These are phyloP conservation scores for Tiliacea citrago DNA, from an alignment of 2,888 invertebrate genomes.

Conservation along the genomic window DNA sequence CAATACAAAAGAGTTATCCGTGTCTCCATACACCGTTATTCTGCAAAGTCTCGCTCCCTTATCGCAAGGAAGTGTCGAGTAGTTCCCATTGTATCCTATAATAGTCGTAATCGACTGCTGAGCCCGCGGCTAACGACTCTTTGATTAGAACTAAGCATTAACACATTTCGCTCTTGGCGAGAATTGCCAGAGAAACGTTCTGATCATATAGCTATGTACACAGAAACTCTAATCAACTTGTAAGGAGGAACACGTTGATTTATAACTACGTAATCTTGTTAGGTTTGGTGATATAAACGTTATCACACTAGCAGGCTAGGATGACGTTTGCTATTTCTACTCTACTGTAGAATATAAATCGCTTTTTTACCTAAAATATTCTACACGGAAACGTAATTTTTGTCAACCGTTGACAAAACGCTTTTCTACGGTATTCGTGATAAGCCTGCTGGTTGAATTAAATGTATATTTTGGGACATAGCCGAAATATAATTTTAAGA, in stretches of 20 bases:
- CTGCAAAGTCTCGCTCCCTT: conserved; percentile 59
- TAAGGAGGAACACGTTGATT: conserved; percentile 45
- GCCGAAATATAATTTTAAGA: neutral
- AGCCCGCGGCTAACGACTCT: conserved; percentile 82
- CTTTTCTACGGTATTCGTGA: too few species aligned
- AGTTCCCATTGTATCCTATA: conserved; percentile 78
- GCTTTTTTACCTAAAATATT: too few species aligned
- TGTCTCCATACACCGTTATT: conserved; percentile 49
- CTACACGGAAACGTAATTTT: too few species aligned
- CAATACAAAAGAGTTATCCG: conserved; percentile 54
- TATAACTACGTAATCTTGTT: conserved; percentile 55
- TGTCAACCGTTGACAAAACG: too few species aligned
- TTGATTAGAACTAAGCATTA: conserved; percentile 83
- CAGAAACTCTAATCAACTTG: conserved; percentile 59
- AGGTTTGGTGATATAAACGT: conserved; percentile 3
- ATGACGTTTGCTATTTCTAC: too few species aligned
- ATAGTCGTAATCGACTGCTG: conserved; percentile 82
- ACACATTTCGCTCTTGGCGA: conserved; percentile 73
- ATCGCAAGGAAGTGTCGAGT: conserved; percentile 80
- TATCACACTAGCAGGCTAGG: neutral
- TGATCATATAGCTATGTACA: conserved; percentile 60
- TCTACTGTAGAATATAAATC: too few species aligned
- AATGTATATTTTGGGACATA: neutral
- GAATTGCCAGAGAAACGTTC: conserved; percentile 60
- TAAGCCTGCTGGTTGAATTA: neutral